A percentile compares a stretch with the other conserved stretches of the same genome.
phyloP scores from a whole-genome alignment of 2,797 vertebrate genomes.

The Periophthalmus magnuspinnatus region DNA sequence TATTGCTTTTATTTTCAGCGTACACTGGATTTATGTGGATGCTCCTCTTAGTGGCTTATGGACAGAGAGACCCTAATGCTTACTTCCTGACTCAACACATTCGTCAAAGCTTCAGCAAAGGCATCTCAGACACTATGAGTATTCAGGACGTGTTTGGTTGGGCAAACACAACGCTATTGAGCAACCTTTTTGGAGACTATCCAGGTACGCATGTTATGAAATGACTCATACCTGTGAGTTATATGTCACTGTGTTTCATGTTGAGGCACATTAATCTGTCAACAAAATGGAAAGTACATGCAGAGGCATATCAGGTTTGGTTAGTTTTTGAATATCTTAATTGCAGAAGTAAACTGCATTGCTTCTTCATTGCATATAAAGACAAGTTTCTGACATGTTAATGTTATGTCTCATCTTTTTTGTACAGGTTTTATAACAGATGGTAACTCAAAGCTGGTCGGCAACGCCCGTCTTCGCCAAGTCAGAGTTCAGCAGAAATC shows the following conservation, averaged over 20 bases:
- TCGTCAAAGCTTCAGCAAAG: slow-evolving; percentile 84
- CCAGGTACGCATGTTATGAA: slow-evolving; percentile 76
- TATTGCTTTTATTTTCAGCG: slow-evolving; percentile 65
- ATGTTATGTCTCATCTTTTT: background rate
- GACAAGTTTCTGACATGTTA: background rate
- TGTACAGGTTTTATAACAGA: slow-evolving; percentile 93
- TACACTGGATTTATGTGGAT: slow-evolving; percentile 94
- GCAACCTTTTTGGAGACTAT: slow-evolving; percentile 83
- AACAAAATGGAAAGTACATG: slow-evolving; percentile 7
- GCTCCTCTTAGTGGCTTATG: slow-evolving; percentile 90
- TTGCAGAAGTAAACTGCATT: background rate
- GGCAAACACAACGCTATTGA: slow-evolving; percentile 86
- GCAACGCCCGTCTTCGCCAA: slow-evolving; percentile 89
- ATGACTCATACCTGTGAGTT: background rate
- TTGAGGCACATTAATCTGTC: background rate
- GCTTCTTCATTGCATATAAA: too few species aligned
- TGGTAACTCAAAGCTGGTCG: slow-evolving; percentile 92
- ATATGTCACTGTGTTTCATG: slow-evolving; percentile 2
- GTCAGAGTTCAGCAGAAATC: slow-evolving; percentile 84
- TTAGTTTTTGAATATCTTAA: background rate
- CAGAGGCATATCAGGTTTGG: background rate
- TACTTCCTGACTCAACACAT: slow-evolving; percentile 91
- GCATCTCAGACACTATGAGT: slow-evolving; percentile 79
- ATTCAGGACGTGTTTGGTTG: slow-evolving; percentile 87
- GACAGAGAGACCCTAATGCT: slow-evolving; percentile 90